Evolutionary conservation across 2,113 vertebrate genomes (phyloP), one percentile per base, ranked within the genome.

Genomic region (Lamprologus ornatipinnis): DNA sequence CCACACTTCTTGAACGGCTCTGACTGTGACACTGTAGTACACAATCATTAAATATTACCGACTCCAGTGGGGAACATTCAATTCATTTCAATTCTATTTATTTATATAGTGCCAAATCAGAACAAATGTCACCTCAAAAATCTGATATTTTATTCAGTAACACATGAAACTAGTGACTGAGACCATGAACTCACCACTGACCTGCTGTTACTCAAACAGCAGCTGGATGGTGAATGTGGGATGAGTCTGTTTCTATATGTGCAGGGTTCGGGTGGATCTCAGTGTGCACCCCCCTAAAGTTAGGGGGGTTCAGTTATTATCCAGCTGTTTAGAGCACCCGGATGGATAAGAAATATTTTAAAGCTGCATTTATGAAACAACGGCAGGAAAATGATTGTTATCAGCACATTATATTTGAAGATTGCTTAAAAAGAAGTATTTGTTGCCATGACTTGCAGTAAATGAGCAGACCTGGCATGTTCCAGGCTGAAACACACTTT

Each of bases 331-430:
- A n/a, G 4, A 37, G 19, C 60, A 73, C 21, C 21, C 13, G 1
- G 2, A 9, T 9, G 37, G 37, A 70, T 45, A 37, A 65, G 10
- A 65, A 65, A 65, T 65, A 5, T 26, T 45, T 73, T 28, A 73
- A 28, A 73, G 40, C 21, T 6, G 68, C 21, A 26, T 73, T 45
- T 26, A 28, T 45, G 8, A 73, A 73, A 45, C 40, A 45, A 26
- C 5, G 0, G 21, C 40, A 73, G 65, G 65, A 0, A 45, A 73
- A 26, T 73, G 0, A 73, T 73, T 45, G 0, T 7, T 0, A 26
- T 45, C 40, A 2, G 42, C 70, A 47, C 23, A 5, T 75, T 75
- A 75, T 28, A 75, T 75, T 75, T 75, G 0, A 75, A 17, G 5
- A 75, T 0, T 75, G 70, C 4, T 78, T 68, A 28, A 49, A 75